Base-by-base conservation (phyloP, 37 sponge, comb jelly and placozoan genomes). In the Hexactinellida sp. region DNA sequence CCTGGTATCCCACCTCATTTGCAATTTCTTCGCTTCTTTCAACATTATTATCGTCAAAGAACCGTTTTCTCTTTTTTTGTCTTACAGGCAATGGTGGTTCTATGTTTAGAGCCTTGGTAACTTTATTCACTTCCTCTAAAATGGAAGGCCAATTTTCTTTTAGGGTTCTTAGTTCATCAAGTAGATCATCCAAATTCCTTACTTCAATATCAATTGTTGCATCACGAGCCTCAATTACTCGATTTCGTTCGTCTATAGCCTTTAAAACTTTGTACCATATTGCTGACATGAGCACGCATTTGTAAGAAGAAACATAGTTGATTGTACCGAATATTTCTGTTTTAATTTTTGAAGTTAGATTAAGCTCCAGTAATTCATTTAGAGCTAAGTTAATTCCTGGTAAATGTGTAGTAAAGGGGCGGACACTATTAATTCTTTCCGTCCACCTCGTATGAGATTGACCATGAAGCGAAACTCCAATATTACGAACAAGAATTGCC, bases 241-340 rank as follows among this genome's bases (percentile, higher is more conserved):
- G 47, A 41, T 41, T 41, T 41, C 47, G 47, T 41, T 41, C 47
- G 13, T 41, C 47, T 16, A 41, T 41, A 41, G 47, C n/a, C n/a
- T n/a, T n/a, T n/a, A n/a, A n/a, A n/a, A 63, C 30, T 63, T 63
- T 63, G 13, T 63, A 63, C 76, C 76, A 63, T 63, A 63, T 63
- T 63, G 47, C 76, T 63, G 76, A 63, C 76, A 63, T 63, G 76
- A 63, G 76, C 76, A 63, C 76, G 76, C 76, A 63, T 63, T 7
- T 63, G 13, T 63, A 63, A 63, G 76, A 63, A 63, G 76, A 63
- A 63, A 63, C 76, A 63, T 63, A 63, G 19, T 63, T 63, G 5
- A 63, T 63, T 7, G 76, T 23, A 63, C 76, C 76, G 13, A 63
- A 63, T 63, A 63, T 63, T 63, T 63, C 76, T 63, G 76, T 63